A percentile compares a stretch with the other conserved stretches of the same genome.
These are phyloP conservation scores for Patella pellucida DNA, from an alignment of 2,888 invertebrate species.

Conservation along the genomic window DNA sequence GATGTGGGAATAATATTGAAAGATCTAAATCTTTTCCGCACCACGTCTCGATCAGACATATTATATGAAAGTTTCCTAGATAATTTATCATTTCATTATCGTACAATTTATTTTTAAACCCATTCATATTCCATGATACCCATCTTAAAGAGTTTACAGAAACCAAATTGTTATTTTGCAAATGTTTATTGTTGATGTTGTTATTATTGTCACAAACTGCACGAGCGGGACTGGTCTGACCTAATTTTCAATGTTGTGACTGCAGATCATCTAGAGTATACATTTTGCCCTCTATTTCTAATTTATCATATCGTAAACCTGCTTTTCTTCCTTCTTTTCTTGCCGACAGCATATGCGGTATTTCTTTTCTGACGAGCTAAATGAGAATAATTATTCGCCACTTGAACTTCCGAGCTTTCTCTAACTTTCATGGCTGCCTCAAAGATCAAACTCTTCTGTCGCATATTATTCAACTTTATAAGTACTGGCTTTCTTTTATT, in stretches of 20 bases:
- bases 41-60: slow-evolving; percentile 2
- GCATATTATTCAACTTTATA: not conserved
- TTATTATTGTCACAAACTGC: not conserved
- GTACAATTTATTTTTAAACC: too few species aligned
- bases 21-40: not conserved
- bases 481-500: not conserved
- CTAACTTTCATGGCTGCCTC: not conserved
- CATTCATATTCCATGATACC: not conserved
- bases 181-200: not conserved
- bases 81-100: not conserved
- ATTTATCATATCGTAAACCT: not conserved
- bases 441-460: not conserved
- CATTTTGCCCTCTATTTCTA: not conserved
- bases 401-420: not conserved
- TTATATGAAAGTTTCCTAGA: not conserved
- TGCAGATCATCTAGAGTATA: not conserved
- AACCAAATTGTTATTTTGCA: not conserved
- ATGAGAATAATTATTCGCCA: not conserved
- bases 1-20: not conserved
- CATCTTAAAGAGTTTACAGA: not conserved
- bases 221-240: not conserved
- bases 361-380: not conserved
- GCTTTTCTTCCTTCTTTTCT: not conserved
- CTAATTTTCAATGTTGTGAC: not conserved
- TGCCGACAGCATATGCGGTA: not conserved